Percentiles rank a stretch among this genome's conserved stretches.
These are phyloP conservation scores for Hylomyscus alleni DNA, from an alignment of 2,797 vertebrate genomes.

Conservation along the genomic window DNA sequence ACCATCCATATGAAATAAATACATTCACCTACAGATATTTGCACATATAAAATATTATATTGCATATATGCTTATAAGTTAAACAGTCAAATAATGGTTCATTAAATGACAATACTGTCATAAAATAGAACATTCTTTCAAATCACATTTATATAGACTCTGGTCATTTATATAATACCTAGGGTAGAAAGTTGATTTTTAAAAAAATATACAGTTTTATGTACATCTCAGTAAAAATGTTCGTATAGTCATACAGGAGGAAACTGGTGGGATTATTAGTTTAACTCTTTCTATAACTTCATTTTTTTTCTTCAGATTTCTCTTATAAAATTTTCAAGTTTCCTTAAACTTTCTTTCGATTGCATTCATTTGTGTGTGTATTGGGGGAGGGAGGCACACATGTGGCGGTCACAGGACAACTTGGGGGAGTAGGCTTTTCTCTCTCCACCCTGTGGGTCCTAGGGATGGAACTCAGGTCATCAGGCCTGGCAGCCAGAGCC, in stretches of 20 bases:
- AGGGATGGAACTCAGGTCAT: neutral
- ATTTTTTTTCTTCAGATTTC: neutral
- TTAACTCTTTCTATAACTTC: conserved; percentile 21
- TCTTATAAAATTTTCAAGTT: neutral
- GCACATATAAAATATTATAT: neutral
- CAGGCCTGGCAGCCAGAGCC: neutral
- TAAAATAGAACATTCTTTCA: conserved; percentile 22
- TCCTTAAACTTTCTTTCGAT: neutral
- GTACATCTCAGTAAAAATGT: conserved; percentile 1
- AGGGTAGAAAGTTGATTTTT: neutral
- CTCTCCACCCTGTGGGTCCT: neutral
- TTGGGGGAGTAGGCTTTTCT: neutral
- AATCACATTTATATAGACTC: conserved; percentile 11
- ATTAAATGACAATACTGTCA: conserved; percentile 47
- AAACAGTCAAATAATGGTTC: conserved; percentile 44
- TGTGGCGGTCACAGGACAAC: neutral
- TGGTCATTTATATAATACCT: neutral
- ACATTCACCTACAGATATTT: neutral
- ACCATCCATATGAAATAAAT: conserved; percentile 40
- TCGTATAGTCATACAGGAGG: neutral
- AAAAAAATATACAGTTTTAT: conserved; percentile 6
- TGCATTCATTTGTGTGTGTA: neutral
- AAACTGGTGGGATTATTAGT: neutral
- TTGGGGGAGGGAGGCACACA: neutral
- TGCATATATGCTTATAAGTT: neutral